Evolutionary conservation across 2,888 invertebrate genomes (phyloP).

Genomic region (Argyresthia albistria): DNA sequence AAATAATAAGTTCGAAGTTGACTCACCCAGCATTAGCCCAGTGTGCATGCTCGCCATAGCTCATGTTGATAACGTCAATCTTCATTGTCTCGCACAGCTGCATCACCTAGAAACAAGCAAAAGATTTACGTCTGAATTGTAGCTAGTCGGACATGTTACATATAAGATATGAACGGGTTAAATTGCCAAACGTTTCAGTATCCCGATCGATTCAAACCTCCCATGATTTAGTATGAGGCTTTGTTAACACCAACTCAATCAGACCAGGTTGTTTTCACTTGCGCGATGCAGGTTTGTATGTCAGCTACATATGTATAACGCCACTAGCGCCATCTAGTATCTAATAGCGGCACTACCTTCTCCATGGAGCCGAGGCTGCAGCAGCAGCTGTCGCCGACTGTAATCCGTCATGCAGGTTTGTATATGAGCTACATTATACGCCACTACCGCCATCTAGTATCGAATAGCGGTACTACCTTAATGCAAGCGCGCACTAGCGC

Average conservation of each 20-base stretch:
- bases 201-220: no score
- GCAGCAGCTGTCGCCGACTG: slow-evolving; percentile 93
- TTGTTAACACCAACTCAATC: no score
- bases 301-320: not conserved
- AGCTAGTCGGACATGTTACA: no score
- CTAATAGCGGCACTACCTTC: slow-evolving; percentile 52
- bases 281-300: not conserved
- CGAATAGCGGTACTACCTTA: slow-evolving; percentile 35
- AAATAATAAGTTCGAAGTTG: not conserved
- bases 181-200: no score
- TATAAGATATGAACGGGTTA: no score
- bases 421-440: no score
- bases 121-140: no score
- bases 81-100: slow-evolving; percentile 71
- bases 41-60: slow-evolving; percentile 96
- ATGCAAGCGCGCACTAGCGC: slow-evolving; percentile 93
- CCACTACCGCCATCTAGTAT: not conserved
- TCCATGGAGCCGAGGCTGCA: slow-evolving; percentile 88
- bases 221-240: no score
- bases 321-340: not conserved
- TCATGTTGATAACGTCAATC: slow-evolving; percentile 96
- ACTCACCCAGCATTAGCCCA: slow-evolving; percentile 91
- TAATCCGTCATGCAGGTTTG: slow-evolving; percentile 23
- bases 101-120: slow-evolving; percentile 69
- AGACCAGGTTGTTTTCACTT: no score